phyloP scores from a whole-genome alignment of 2,888 invertebrate genomes.

The Pristionchus exspectatus region DNA sequence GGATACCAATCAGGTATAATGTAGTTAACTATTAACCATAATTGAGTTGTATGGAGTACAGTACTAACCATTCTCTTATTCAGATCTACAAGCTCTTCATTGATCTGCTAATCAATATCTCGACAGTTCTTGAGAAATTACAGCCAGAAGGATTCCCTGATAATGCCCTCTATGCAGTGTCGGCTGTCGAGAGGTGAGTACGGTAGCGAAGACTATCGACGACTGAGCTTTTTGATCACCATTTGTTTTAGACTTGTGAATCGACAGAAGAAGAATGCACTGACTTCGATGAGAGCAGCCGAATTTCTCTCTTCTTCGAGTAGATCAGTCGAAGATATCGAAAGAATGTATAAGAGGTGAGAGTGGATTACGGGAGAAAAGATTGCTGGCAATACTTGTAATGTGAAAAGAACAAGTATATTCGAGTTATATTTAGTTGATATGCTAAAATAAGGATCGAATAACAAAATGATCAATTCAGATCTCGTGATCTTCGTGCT shows the following conservation, averaged over 20 bases:
- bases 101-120: background rate
- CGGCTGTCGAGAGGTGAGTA: conserved; percentile 42
- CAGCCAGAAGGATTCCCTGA: conserved; percentile 26
- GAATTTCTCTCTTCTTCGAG: conserved; percentile 10
- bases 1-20: conserved; percentile 5
- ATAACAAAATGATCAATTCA: background rate
- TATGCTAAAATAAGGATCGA: no score
- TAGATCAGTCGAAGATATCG: background rate
- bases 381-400: no score
- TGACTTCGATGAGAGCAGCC: conserved; percentile 24
- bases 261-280: conserved; percentile 8
- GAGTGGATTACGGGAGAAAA: no score
- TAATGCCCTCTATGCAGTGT: conserved; percentile 45
- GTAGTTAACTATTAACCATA: background rate
- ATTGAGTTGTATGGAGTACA: background rate
- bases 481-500: conserved; percentile 32
- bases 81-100: conserved; percentile 1
- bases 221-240: background rate
- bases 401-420: no score
- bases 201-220: background rate
- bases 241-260: background rate
- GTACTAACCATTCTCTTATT: background rate
- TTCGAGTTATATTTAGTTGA: no score
- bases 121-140: background rate
- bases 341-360: conserved; percentile 30